Base-by-base conservation (phyloP, 2,888 invertebrate genomes). In the Amiota mariae region DNA sequence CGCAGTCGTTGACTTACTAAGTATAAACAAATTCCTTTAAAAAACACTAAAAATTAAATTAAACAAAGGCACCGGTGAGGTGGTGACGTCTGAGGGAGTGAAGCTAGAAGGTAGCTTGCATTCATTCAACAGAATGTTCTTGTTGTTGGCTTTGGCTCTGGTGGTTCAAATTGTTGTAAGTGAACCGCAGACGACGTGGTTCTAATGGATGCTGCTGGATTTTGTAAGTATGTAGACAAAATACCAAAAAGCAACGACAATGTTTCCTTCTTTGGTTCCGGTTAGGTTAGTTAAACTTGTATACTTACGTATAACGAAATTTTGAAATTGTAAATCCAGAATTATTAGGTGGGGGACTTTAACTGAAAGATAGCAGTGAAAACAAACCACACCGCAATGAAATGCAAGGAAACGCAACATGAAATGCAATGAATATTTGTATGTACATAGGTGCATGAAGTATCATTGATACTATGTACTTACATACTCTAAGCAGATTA, bases 171-270 rank as follows among this genome's bases (percentile, higher is more conserved):
- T 59, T 18, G 59, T 59, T 59, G 59, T 24, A 59, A 20, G 59
- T 20, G 20, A 59, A 59, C 59, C 59, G 59, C 59, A 59, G 59
- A 59, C 36, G 36, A 36, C 6, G 59, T 59, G 59, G 59, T 20
- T 20, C 20, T 59, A 59, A 59, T 59, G 59, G 18, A 59, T 59
- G 59, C 20, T 59, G 18, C 18, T n/a, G 59, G 59, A 15, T 57
- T 18, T 20, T n/a, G 18, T 24, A 18, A 0, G 20, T 12, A 24
- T 20, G 12, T 1, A 59, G 1, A 59, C 1, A 18, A 59, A 10
- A 59, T 20, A 15, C 8, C 9, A n/a, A 56, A 56, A 56, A 56
- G n/a, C 56, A 56, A 15, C 56, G 18, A 56, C 8, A n/a, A 15
- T 11, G 4, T 20, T 20, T 59, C 20, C 12, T 59, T 20, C 59